phyloP scores from a whole-genome alignment of 1,140 invertebrate species.

The Cydia fagiglandana region DNA sequence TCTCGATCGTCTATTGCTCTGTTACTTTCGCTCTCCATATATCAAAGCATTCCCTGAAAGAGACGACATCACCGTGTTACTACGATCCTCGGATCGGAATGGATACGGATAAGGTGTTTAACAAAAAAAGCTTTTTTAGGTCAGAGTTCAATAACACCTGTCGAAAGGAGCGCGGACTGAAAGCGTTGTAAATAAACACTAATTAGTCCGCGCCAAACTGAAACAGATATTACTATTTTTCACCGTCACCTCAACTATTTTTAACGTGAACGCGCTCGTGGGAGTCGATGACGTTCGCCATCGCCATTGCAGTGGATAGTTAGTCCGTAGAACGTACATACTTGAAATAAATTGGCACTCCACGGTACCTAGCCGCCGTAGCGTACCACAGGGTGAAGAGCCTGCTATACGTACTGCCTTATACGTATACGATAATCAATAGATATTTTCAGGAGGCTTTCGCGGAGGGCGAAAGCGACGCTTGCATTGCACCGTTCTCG shows the following conservation, averaged over 20 bases:
- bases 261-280: conserved; percentile 15
- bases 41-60: not conserved
- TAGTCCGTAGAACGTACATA: conserved; percentile 49
- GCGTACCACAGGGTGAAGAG: conserved; percentile 71
- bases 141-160: conserved; percentile 3
- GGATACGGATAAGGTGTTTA: not conserved
- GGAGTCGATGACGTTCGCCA: conserved; percentile 40
- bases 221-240: conserved; percentile 24
- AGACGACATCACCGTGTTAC: not conserved
- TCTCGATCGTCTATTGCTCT: not conserved
- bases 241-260: conserved; percentile 26
- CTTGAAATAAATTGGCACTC: conserved; percentile 78
- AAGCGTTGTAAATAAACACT: conserved; percentile 3
- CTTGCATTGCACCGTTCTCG: conserved; percentile 62
- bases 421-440: conserved; percentile 77
- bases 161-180: not conserved
- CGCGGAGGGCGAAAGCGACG: conserved; percentile 66
- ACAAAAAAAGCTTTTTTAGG: not conserved
- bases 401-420: conserved; percentile 67
- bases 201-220: not conserved
- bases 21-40: not conserved
- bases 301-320: conserved; percentile 38
- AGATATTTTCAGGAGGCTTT: conserved; percentile 79
- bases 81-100: not conserved
- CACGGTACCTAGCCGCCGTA: conserved; percentile 41